phyloP scores from a whole-genome alignment of 1,140 invertebrate species.

The Leucophenga varia region DNA sequence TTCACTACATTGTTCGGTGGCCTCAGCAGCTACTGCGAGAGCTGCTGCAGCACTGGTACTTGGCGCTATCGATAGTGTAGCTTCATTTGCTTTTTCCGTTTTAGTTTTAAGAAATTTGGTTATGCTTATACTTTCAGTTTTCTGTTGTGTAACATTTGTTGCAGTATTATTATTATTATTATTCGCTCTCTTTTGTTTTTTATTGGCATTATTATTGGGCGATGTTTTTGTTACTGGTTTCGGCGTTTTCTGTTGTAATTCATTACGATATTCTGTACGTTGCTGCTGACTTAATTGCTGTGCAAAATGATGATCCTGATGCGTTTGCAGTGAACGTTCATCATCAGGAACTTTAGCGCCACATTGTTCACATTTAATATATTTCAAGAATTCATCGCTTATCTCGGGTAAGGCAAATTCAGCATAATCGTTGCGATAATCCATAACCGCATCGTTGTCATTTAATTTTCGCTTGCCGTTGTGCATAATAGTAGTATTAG shows the following conservation, averaged over 20 bases:
- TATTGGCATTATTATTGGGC: neutral
- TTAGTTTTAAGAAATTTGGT: conserved; percentile 32
- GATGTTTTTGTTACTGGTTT: conserved; percentile 7
- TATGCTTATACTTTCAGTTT: no score
- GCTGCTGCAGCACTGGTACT: conserved; percentile 1
- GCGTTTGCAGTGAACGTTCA: conserved; percentile 55
- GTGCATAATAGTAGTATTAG: conserved; percentile 26
- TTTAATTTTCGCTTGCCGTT: conserved; percentile 34
- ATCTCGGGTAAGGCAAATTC: conserved; percentile 36
- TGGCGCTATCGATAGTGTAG: neutral
- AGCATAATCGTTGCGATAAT: conserved; percentile 32
- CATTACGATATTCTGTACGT: conserved; percentile 34
- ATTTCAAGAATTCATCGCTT: conserved; percentile 37
- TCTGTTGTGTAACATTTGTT: no score
- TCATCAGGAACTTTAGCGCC: conserved; percentile 50
- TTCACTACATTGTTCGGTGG: conserved; percentile 61
- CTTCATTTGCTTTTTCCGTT: conserved; percentile 12
- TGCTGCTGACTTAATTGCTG: conserved; percentile 62
- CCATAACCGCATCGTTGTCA: no score
- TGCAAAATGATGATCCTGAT: conserved; percentile 66
- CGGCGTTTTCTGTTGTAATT: conserved; percentile 23
- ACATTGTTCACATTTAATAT: conserved; percentile 60
- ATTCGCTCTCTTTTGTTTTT: conserved; percentile 12
- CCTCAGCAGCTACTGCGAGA: conserved; percentile 23
- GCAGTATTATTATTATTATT: neutral